Evolutionary conservation across 2,113 vertebrate genomes (phyloP).

Genomic region (Ardeotis arabs): DNA sequence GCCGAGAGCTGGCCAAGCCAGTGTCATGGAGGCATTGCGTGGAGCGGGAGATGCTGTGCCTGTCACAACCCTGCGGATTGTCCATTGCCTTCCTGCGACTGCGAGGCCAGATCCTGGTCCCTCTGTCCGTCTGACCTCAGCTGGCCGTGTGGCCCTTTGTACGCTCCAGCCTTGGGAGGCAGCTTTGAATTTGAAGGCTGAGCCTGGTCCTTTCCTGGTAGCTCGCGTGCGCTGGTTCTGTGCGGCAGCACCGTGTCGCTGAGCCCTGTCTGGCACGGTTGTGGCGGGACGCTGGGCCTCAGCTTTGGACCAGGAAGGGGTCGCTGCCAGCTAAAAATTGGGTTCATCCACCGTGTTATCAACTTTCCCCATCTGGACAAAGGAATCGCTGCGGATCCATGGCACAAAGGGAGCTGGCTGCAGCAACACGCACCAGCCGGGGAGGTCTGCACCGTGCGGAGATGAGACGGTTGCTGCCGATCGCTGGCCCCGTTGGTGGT

Average conservation of each 20-base stretch:
- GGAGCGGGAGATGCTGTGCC: neutral
- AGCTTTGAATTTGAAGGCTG: neutral
- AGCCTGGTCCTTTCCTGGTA: neutral
- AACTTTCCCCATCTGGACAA: neutral
- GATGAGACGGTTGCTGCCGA: neutral
- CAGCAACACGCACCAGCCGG: rapidly evolving
- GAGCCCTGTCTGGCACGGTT: rapidly evolving
- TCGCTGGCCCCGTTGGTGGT: rapidly evolving
- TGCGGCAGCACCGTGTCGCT: rapidly evolving
- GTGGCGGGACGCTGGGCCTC: neutral
- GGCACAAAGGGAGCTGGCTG: neutral
- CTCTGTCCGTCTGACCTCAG: neutral
- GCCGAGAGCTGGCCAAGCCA: neutral
- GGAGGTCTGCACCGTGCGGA: rapidly evolving
- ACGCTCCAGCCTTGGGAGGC: rapidly evolving
- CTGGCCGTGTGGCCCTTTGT: rapidly evolving
- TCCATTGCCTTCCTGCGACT: rapidly evolving
- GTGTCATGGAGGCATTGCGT: rapidly evolving
- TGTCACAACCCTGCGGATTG: rapidly evolving
- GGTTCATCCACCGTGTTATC: neutral
- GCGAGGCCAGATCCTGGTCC: neutral
- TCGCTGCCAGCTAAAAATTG: neutral
- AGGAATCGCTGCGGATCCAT: neutral
- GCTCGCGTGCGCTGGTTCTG: neutral
- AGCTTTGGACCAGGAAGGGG: neutral